These are phyloP conservation scores for Pygathrix nemaeus DNA, from an alignment of 2,113 vertebrate species.

Conservation along the genomic window DNA sequence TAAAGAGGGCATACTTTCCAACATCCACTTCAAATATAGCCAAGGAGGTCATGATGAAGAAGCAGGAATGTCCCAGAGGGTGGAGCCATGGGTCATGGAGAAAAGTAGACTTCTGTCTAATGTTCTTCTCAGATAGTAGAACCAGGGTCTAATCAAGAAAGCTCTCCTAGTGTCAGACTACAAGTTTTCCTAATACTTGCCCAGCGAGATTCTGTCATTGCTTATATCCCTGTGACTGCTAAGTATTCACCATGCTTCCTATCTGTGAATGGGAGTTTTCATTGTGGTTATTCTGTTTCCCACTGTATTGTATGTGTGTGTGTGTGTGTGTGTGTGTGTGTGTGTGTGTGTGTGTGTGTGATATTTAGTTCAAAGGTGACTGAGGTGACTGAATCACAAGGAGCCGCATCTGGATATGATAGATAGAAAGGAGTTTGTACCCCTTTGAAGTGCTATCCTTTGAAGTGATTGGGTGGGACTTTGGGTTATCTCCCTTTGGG, in stretches of 20 bases:
- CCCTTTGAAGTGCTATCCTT: not conserved
- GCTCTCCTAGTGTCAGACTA: not conserved
- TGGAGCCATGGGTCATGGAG: not conserved
- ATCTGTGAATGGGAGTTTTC: not conserved
- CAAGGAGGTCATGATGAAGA: not conserved
- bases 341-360: not conserved
- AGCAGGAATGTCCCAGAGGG: not conserved
- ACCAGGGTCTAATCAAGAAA: not conserved
- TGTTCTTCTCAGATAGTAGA: not conserved
- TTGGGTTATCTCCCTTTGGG: not conserved
- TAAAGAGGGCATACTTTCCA: not conserved
- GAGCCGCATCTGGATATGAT: not conserved
- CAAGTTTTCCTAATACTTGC: not conserved
- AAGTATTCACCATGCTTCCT: not conserved
- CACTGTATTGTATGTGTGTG: not conserved
- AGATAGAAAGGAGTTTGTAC: not conserved
- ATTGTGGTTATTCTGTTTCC: not conserved
- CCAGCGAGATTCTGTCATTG: not conserved
- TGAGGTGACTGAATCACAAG: not conserved
- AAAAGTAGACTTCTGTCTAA: not conserved
- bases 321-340: not conserved
- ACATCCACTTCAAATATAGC: not conserved
- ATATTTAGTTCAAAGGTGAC: not conserved
- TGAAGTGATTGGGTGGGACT: not conserved
- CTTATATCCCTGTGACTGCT: not conserved